Evolutionary conservation across 2,888 invertebrate genomes (phyloP), one percentile per base, ranked within the genome.

Genomic region (Lissonota sp.): DNA sequence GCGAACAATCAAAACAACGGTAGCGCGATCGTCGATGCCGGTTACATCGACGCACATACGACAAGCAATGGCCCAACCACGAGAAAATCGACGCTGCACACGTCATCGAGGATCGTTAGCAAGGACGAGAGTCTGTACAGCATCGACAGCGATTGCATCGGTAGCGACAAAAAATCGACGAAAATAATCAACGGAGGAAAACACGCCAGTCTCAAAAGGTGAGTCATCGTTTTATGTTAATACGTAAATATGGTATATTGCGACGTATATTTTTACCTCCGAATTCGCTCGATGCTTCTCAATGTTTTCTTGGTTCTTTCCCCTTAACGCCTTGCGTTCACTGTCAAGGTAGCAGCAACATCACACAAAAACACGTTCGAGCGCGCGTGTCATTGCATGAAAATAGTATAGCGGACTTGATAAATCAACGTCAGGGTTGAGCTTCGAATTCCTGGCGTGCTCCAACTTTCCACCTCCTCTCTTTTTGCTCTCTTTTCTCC

Each of bases 121-220:
- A 96, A 96, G 91, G 96, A 96, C 87, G 96, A 95, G 75, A 96
- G 96, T 85, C 94, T 96, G 76, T 95, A 95, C 91, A 96, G 96
- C 84, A 95, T 96, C 89, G 95, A 95, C 82, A 94, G 94, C 89
- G 96, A 96, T 89, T 94, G 95, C 78, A 93, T 93, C 83, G 94
- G 94, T 77, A 93, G 93, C 85, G 96, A 96, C 74, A 95, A 95
- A 92, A 95, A 95, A 90, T 26, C 26, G 1, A 95, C 95, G 91
- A 93, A 95, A 84, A 94, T 95, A 83, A 93, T 95, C 88, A 96
- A 96, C 91, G 95, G 95, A 83, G 95, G 95, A 85, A 96, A 96
- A 91, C 96, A 96, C 92, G 95, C 95, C 84, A 94, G 95, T 84
- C 93, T 96, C 79, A 96, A 96, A 92, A 95, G 96, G 96, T 96